Evolutionary conservation across 30 jellyfish, hydroid and myxozoan genomes (phyloP).

Genomic region (Cassiopea xamachana): DNA sequence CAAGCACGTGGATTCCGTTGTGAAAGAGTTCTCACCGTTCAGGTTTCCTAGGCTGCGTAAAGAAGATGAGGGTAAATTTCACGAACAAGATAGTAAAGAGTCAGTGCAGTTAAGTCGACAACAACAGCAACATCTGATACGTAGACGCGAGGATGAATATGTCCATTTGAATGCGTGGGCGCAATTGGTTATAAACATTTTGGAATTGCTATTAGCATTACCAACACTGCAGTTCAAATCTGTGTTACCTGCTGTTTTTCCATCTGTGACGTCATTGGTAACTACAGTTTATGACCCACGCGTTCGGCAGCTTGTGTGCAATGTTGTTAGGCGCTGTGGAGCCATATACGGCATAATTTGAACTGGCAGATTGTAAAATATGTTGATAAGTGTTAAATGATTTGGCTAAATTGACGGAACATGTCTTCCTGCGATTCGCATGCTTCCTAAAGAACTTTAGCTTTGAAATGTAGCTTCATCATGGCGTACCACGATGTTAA

Average conservation of each 20-base stretch:
- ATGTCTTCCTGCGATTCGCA: too few species aligned
- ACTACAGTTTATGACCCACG: conserved; percentile 92
- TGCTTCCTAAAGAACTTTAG: too few species aligned
- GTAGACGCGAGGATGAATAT: conserved; percentile 83
- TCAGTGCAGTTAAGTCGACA: conserved; percentile 49
- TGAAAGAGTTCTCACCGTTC: conserved; percentile 78
- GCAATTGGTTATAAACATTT: conserved; percentile 85
- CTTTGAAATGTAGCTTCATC: too few species aligned
- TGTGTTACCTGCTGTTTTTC: conserved; percentile 98
- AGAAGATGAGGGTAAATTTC: conserved; percentile 75
- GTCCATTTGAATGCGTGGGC: conserved; percentile 97
- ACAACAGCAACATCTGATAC: conserved; percentile 62
- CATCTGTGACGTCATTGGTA: conserved; percentile 96
- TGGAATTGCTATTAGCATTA: conserved; percentile 90
- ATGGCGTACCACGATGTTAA: too few species aligned
- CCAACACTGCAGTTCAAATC: conserved; percentile 97
- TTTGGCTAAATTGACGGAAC: not conserved
- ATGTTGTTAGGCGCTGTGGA: conserved; percentile 97
- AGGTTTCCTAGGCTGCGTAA: conserved; percentile 75
- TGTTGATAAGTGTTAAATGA: not conserved
- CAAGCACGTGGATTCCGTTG: conserved; percentile 57
- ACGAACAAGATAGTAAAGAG: conserved; percentile 76
- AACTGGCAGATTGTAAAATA: not conserved
- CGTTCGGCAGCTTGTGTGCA: conserved; percentile 98
- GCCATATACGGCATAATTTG: conserved; percentile 93